These are phyloP conservation scores for Drosophila bipectinata DNA, from an alignment of 1,140 invertebrate genomes.

Conservation along the genomic window DNA sequence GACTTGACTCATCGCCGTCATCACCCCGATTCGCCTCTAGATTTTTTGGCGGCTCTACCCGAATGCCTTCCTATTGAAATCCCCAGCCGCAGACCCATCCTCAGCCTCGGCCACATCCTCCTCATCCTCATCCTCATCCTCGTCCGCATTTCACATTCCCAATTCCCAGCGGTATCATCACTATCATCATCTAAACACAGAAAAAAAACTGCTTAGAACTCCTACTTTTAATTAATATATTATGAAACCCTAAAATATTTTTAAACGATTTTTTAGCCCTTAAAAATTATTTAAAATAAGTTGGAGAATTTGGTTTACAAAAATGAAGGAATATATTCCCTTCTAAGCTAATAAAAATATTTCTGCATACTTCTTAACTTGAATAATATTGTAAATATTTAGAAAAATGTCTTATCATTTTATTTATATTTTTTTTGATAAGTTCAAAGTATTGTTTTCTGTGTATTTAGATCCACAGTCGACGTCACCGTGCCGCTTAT, in stretches of 20 bases:
- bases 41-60: conserved; percentile 7
- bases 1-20: conserved; percentile 58
- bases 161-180: conserved; percentile 24
- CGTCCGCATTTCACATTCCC: conserved; percentile 15
- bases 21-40: conserved; percentile 52
- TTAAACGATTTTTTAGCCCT: too few species aligned
- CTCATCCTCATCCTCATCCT: conserved; percentile 11
- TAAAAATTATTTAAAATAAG: background rate
- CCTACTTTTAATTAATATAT: too few species aligned
- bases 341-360: too few species aligned
- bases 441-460: background rate
- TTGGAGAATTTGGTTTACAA: too few species aligned
- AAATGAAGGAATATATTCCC: too few species aligned
- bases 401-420: too few species aligned
- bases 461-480: conserved; percentile 17
- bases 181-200: conserved; percentile 10
- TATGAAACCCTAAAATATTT: too few species aligned
- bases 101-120: conserved; percentile 6
- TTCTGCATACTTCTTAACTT: too few species aligned
- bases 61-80: conserved; percentile 1
- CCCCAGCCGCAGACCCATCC: background rate
- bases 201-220: background rate
- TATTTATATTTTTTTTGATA: too few species aligned
- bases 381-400: too few species aligned
- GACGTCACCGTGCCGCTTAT: conserved; percentile 66